Evolutionary conservation across 2,888 invertebrate genomes (phyloP).

Genomic region (Falcaria lacertinaria): DNA sequence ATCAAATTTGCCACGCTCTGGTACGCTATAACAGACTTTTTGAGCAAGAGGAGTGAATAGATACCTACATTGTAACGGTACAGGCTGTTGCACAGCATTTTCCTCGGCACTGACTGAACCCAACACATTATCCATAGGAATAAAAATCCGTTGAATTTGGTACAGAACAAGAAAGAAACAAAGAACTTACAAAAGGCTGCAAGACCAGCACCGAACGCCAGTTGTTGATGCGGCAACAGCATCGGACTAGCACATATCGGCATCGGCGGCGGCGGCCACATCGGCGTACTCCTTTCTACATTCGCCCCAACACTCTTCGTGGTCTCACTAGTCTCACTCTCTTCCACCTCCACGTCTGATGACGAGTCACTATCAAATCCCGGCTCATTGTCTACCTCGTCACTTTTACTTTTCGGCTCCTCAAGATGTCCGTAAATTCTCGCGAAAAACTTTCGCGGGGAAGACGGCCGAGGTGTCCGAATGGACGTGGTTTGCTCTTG

Average conservation of each 20-base stretch:
- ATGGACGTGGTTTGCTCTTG: conserved; percentile 36
- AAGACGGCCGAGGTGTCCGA: conserved; percentile 81
- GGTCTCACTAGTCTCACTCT: too few species aligned
- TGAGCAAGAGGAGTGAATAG: too few species aligned
- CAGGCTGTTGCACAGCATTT: too few species aligned
- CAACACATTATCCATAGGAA: too few species aligned
- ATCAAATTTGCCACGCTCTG: too few species aligned
- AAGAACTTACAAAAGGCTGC: conserved; percentile 77
- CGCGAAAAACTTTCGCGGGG: conserved; percentile 89
- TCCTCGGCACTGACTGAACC: too few species aligned
- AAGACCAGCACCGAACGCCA: conserved; percentile 81
- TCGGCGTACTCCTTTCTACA: conserved; percentile 26
- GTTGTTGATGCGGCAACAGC: conserved; percentile 66
- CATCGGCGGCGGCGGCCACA: conserved; percentile 60
- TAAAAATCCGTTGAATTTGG: not conserved
- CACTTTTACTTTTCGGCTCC: conserved; percentile 35
- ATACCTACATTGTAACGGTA: too few species aligned
- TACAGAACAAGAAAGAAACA: not conserved
- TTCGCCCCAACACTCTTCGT: conserved; percentile 17
- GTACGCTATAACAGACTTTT: too few species aligned
- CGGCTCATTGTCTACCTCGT: conserved; percentile 25
- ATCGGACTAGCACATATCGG: conserved; percentile 68
- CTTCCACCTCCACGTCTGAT: conserved; percentile 69
- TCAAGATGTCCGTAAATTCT: conserved; percentile 90
- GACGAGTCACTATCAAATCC: conserved; percentile 60